Conservation (phyloP, 2,113 vertebrate species). For the Carollia perspicillata region DNA sequence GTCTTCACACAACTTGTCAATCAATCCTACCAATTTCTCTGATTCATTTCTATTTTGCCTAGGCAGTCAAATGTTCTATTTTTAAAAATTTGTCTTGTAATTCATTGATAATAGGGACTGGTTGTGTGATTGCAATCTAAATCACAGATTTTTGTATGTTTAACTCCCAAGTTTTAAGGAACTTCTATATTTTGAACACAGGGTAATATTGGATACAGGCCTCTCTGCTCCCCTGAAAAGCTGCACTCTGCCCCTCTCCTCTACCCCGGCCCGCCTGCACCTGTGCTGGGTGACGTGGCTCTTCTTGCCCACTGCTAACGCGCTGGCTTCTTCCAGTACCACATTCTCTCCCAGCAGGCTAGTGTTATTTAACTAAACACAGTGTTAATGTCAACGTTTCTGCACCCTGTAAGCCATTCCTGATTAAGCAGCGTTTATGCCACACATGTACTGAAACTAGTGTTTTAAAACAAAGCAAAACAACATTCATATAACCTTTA, state of each 20-base stretch:
- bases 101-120: not conserved
- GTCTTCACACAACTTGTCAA: not conserved
- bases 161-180: not conserved
- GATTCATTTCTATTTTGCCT: not conserved
- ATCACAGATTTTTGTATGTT: too few relatives aligned
- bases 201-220: not conserved
- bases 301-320: accelerated
- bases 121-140: not conserved
- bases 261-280: not conserved
- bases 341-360: not conserved
- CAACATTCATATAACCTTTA: not conserved
- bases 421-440: not conserved
- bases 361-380: not conserved
- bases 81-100: not conserved
- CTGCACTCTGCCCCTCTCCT: accelerated
- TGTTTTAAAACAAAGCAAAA: not conserved
- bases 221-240: not conserved
- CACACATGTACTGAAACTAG: not conserved
- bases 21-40: not conserved
- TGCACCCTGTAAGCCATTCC: not conserved
- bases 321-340: not conserved
- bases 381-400: not conserved
- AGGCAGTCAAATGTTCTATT: not conserved
- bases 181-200: not conserved
- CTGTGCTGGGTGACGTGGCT: accelerated